Base-by-base conservation (phyloP, 1,140 invertebrate genomes). In the Drosophila quadrilineata region DNA sequence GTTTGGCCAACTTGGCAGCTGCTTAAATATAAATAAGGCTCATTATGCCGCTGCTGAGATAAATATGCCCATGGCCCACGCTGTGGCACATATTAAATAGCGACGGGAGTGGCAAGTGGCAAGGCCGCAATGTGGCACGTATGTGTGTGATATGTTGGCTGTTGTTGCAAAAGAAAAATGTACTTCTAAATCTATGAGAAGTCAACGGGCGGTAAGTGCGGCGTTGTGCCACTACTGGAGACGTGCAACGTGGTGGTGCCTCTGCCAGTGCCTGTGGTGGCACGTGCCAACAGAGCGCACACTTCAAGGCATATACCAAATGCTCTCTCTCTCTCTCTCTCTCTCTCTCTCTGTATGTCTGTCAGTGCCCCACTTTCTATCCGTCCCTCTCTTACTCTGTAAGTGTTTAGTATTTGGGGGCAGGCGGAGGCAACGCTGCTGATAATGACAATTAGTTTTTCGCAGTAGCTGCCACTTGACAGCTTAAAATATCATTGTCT, bases 111-210 rank as follows among this genome's bases (percentile, higher is more conserved):
- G 24, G 21, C 52, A 49, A 79, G 31, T 24, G 28, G 33, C 38
- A 28, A 21, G 26, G 41, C 43, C 14, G 35, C 53, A 29, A 66
- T 57, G 57, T 53, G 67, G 71, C 77, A 82, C 76, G 76, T 79
- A 70, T 24, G 35, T 24, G 28, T n/a, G 60, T 48, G 40, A 46
- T 60, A 48, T 65, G 65, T 63, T 68, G n/a, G n/a, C 63, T 63
- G 58, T 31, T 58, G 48, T 46, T 35, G 58, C 58, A 38, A n/a
- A 43, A 82, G 77, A 82, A 82, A 75, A 76, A 82, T 82, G 76
- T 76, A 72, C 77, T 82, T 48, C 69, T 82, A 82, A 84, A 82
- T 82, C 76, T 76, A 84, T 84, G 77, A 76, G 69, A 76, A 84
- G 76, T 82, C 76, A 82, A 66, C 67, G 68, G 73, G 56, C 54